Evolutionary conservation across 2,888 invertebrate species (phyloP).

Genomic region (Brachypterus glaber): DNA sequence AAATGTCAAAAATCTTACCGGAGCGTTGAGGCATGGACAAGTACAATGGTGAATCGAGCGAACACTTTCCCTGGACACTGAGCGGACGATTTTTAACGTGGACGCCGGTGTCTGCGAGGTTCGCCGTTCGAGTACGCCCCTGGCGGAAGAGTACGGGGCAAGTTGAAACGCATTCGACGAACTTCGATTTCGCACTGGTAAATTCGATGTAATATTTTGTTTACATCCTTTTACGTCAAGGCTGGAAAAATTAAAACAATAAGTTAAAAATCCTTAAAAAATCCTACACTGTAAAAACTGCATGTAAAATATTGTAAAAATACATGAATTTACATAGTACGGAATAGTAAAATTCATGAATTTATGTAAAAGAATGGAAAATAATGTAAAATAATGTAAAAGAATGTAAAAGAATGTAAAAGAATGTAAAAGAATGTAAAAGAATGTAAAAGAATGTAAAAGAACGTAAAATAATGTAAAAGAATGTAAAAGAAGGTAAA

Average conservation of each 20-base stretch:
- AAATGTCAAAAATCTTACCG: too few species aligned
- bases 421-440: too few species aligned
- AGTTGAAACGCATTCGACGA: slow-evolving; percentile 58
- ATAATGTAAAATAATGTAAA: too few species aligned
- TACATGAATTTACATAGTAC: too few species aligned
- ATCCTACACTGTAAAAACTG: too few species aligned
- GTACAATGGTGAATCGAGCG: slow-evolving; percentile 61
- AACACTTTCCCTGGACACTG: slow-evolving; percentile 74
- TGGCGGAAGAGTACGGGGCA: slow-evolving; percentile 50
- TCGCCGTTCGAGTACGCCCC: slow-evolving; percentile 56
- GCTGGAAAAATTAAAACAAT: slow-evolving; percentile 25
- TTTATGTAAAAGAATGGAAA: too few species aligned
- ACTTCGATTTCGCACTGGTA: slow-evolving; percentile 47
- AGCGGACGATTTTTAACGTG: slow-evolving; percentile 68
- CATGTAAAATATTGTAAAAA: too few species aligned
- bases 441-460: too few species aligned
- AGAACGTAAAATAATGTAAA: too few species aligned
- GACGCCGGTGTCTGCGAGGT: slow-evolving; percentile 74
- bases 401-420: too few species aligned
- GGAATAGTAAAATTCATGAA: too few species aligned
- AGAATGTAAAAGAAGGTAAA: too few species aligned
- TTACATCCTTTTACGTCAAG: slow-evolving; percentile 42
- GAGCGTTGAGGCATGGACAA: slow-evolving; percentile 46
- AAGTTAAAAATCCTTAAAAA: background rate
- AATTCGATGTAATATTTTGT: slow-evolving; percentile 38